Evolutionary conservation across 2,888 invertebrate species (phyloP).

Genomic region (Suillia variegata): DNA sequence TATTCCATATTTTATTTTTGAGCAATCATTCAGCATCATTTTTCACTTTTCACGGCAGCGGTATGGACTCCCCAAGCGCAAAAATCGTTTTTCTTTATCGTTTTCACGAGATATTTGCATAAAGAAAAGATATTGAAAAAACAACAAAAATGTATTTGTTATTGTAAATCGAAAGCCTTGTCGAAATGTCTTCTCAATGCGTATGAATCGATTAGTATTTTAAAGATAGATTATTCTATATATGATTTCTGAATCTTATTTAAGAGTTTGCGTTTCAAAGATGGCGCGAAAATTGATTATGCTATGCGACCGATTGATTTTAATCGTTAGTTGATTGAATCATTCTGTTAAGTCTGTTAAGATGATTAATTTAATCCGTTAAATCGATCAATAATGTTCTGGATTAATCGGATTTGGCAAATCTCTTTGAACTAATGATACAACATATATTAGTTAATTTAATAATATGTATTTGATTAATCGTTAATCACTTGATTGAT

Average conservation of each 20-base stretch:
- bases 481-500: too few relatives aligned
- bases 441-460: too few relatives aligned
- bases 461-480: too few relatives aligned
- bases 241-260: neutral
- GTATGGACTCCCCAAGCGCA: neutral
- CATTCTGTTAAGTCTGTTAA: neutral
- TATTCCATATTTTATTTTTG: too few relatives aligned
- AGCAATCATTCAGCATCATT: too few relatives aligned
- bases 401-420: too few relatives aligned
- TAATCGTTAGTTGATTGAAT: neutral
- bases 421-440: too few relatives aligned
- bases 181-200: slow-evolving; percentile 20
- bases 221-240: slow-evolving; percentile 10
- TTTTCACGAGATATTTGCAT: neutral
- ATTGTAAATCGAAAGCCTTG: slow-evolving; percentile 48
- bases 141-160: neutral
- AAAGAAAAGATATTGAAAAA: neutral
- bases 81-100: too few relatives aligned
- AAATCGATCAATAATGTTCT: too few relatives aligned
- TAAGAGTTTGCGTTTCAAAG: neutral
- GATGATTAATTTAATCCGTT: too few relatives aligned
- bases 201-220: slow-evolving; percentile 57
- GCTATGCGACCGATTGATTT: too few relatives aligned
- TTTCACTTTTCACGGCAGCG: neutral
- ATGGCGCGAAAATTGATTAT: neutral